Conservation (phyloP, 2,888 invertebrate genomes). For the Priocnemis perturbator region DNA sequence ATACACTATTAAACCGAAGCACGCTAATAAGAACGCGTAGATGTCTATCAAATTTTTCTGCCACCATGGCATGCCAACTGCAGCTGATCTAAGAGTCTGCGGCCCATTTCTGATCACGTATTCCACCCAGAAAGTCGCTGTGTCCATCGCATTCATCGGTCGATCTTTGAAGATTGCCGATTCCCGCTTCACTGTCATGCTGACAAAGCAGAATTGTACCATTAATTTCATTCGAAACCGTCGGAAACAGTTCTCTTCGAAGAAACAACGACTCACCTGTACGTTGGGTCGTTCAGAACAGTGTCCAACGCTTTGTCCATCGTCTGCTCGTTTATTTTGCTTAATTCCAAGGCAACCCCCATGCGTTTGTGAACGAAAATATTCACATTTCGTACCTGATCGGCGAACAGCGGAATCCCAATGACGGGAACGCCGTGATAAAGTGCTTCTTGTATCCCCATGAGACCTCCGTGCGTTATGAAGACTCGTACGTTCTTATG, state of each 20-base stretch:
- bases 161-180: conserved; percentile 60
- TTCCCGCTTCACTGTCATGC: conserved; percentile 39
- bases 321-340: conserved; percentile 47
- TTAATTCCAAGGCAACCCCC: conserved; percentile 45
- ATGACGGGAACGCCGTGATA: conserved; percentile 56
- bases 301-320: conserved; percentile 54
- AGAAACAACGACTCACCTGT: conserved; percentile 34
- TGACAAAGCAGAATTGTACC: too few relatives aligned
- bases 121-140: conserved; percentile 64
- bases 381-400: conserved; percentile 60
- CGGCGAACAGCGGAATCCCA: conserved; percentile 57
- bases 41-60: conserved; percentile 60
- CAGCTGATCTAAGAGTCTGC: conserved; percentile 54
- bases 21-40: conserved; percentile 38
- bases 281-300: conserved; percentile 54
- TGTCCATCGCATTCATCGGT: conserved; percentile 57
- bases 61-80: conserved; percentile 58
- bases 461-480: conserved; percentile 60
- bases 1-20: too few relatives aligned
- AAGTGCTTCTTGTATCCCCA: conserved; percentile 59
- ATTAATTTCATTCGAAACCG: too few relatives aligned
- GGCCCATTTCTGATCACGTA: conserved; percentile 63
- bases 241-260: too few relatives aligned
- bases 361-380: conserved; percentile 51
- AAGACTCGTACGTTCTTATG: conserved; percentile 72